phyloP scores from a whole-genome alignment of 2,888 invertebrate species.

The Lymantria monacha region DNA sequence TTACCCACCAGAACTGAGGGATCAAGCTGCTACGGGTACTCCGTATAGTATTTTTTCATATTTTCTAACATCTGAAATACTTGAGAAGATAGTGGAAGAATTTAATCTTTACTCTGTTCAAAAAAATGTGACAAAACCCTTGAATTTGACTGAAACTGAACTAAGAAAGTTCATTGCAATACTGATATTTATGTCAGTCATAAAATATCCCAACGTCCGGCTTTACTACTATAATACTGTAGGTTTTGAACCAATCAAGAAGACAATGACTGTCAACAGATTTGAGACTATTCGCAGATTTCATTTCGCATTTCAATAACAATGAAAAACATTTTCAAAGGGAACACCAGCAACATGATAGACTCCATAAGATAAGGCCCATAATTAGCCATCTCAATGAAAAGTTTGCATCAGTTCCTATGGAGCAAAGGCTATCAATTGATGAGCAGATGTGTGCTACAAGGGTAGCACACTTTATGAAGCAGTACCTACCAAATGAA shows the following conservation, averaged over 20 bases:
- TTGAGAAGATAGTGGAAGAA: slow-evolving; percentile 31
- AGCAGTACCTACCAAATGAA: no score
- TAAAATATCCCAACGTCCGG: slow-evolving; percentile 39
- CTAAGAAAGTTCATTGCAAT: slow-evolving; percentile 38
- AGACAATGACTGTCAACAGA: slow-evolving; percentile 34
- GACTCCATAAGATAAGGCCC: no score
- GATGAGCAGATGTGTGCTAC: no score
- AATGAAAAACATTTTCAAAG: no score
- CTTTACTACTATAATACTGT: slow-evolving; percentile 40
- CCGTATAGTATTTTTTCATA: slow-evolving; percentile 18
- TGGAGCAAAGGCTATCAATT: no score
- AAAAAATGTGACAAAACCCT: no score
- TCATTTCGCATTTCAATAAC: slow-evolving; percentile 46
- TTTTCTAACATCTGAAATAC: slow-evolving; percentile 36
- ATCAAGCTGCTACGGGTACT: slow-evolving; percentile 35
- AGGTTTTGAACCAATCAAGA: slow-evolving; percentile 40
- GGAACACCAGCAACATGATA: no score
- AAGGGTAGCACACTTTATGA: no score
- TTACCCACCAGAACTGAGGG: slow-evolving; percentile 41
- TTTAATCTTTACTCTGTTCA: no score
- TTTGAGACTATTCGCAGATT: slow-evolving; percentile 39
- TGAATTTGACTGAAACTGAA: no score
- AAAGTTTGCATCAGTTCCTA: no score
- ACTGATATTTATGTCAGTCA: slow-evolving; percentile 35
- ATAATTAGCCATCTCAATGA: no score